Evolutionary conservation across 2,797 vertebrate genomes (phyloP).

Genomic region (Esox masquinongy): DNA sequence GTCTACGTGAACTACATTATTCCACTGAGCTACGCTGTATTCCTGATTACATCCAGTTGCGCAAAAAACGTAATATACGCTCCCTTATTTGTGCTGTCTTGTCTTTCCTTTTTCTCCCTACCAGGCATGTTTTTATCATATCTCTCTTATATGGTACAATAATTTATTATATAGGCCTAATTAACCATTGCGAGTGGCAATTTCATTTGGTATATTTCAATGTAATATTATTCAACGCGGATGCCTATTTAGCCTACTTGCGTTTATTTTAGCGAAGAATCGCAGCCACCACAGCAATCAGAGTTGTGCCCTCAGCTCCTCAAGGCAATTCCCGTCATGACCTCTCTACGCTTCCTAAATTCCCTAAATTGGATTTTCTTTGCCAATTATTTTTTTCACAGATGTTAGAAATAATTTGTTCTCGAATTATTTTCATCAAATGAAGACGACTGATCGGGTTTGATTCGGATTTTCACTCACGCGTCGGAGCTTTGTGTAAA

Average conservation of each 20-base stretch:
- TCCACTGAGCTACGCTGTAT: slow-evolving; percentile 35
- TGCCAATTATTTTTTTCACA: neutral
- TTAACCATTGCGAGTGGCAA: slow-evolving; percentile 12
- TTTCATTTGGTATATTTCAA: slow-evolving; percentile 7
- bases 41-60: slow-evolving; percentile 38
- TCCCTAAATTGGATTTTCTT: slow-evolving; percentile 65
- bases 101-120: slow-evolving; percentile 40
- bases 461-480: slow-evolving; percentile 53
- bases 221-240: neutral
- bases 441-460: slow-evolving; percentile 65
- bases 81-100: slow-evolving; percentile 47
- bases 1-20: slow-evolving; percentile 3
- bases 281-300: slow-evolving; percentile 27
- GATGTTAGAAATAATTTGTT: slow-evolving; percentile 57
- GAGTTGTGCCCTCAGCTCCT: slow-evolving; percentile 47
- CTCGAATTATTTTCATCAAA: slow-evolving; percentile 53
- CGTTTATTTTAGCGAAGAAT: slow-evolving; percentile 25
- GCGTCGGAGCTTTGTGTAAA: slow-evolving; percentile 62
- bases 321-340: slow-evolving; percentile 58
- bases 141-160: slow-evolving; percentile 26
- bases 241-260: slow-evolving; percentile 1
- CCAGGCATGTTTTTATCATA: slow-evolving; percentile 51
- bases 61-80: slow-evolving; percentile 53
- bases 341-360: slow-evolving; percentile 53
- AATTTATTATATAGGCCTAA: slow-evolving; percentile 32